Base-by-base conservation (phyloP, 2,797 vertebrate genomes). In the Peromyscus nudipes region DNA sequence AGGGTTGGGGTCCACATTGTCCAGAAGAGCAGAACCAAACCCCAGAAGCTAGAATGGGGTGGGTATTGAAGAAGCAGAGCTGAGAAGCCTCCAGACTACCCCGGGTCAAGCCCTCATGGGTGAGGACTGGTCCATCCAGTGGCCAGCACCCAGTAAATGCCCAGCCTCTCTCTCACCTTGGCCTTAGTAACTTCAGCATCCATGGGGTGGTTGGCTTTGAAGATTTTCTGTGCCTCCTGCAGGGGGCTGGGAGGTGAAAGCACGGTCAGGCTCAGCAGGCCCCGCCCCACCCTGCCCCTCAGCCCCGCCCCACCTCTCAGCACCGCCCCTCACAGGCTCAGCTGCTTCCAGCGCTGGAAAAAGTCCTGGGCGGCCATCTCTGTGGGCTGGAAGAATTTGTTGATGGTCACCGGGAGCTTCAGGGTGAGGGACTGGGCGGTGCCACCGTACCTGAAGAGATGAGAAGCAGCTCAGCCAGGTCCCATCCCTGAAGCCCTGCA, bases 271-370 rank as follows among this genome's bases (percentile, higher is more conserved):
- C 19, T 14, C 17, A 60, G 2, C 0, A 1, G 6, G 60, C 2
- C 19, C 29, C 0, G 67, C 34, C 71, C n/a, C 0, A n/a, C 37
- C 67, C 31, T 2, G 0, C 34, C 34, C 43, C 3, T n/a, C 62
- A 25, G 62, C 37, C 29, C 2, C 1, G 6, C 8, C 6, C 13
- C 4, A 3, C 11, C 27, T 27, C 14, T 29, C 1, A 1, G 67
- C 46, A 43, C 19, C 6, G 19, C 64, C 89, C 83, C 99, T 98
- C 97, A 99, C 99, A 99, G 99, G 99, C 99, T 99, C 17, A 99
- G 99, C 98, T 99, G 99, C 98, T 99, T 99, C 99, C 99, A 99
- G 93, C 99, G 99, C 98, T 99, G 99, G 98, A 99, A 99, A 97
- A 99, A 99, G 97, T 99, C 99, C 73, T 99, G 99, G 37, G 99